Base-by-base conservation (phyloP, 2,888 invertebrate species). In the Craniophora ligustri region DNA sequence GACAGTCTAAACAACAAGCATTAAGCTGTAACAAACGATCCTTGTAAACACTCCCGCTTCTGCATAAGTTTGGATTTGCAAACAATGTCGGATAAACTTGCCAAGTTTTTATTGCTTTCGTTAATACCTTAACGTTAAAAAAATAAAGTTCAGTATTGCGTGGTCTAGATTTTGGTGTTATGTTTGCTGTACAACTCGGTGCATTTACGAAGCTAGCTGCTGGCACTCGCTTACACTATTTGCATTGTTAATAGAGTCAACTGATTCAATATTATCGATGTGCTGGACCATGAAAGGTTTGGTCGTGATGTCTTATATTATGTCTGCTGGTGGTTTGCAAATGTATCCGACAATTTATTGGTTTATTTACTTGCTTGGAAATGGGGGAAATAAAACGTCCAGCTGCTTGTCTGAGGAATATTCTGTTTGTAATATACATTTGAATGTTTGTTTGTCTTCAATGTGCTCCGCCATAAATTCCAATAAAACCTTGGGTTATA, bases 221-320 rank as follows among this genome's bases (percentile, higher is more conserved):
- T 79, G 74, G 81, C 81, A 78, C 70, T 82, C 79, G 82, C 77
- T 81, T 81, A 79, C 82, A 83, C 75, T 86, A 88, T 88, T 88
- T 88, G 87, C 89, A 88, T 87, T 87, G 89, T 88, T 89, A 89
- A 89, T 89, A 87, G 79, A 87, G 82, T 85, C 81, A 81, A 86
- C 86, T 85, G 86, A 88, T 88, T 88, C 85, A 87, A 89, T 89
- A 86, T 86, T 86, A 88, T 88, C 81, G 86, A 84, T 81, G 82
- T 70, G 73, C 71, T 42, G 62, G 69, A 57, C 68, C 66, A 69
- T 76, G 73, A 74, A 74, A 64, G 72, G 72, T 67, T 73, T 67
- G 72, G 64, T 74, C 67, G 72, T 69, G 61, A 72, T 76, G 70
- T 77, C 73, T 72, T 72, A 75, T 70, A 66, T n/a, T n/a, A 54